These are phyloP conservation scores for Aphelocoma coerulescens DNA, from an alignment of 2,113 vertebrate genomes.

Conservation along the genomic window DNA sequence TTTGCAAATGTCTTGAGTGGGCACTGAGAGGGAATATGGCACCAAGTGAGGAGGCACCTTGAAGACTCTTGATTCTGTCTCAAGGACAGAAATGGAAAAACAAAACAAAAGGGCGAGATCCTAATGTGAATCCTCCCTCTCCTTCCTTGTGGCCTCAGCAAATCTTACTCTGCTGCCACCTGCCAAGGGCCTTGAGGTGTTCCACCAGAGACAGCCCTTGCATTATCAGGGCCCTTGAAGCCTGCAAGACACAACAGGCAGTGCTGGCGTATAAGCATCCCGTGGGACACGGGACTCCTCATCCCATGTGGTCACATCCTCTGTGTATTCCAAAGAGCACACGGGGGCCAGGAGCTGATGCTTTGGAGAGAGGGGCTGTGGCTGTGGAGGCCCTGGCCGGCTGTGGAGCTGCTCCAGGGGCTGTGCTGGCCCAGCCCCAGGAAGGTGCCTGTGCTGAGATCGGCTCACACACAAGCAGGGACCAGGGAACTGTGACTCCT, in stretches of 20 bases:
- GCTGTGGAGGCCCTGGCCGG: neutral
- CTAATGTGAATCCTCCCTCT: neutral
- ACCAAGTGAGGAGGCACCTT: neutral
- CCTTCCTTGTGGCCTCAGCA: neutral
- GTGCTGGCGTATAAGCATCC: neutral
- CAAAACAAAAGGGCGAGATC: neutral
- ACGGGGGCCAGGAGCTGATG: rapidly evolving
- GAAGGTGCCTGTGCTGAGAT: neutral
- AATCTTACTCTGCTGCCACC: neutral
- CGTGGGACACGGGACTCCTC: rapidly evolving
- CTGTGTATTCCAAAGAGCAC: neutral
- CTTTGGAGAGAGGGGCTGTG: neutral
- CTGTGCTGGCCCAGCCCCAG: neutral
- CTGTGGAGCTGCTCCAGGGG: neutral
- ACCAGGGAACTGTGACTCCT: neutral
- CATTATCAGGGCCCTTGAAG: neutral
- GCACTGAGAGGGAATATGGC: neutral
- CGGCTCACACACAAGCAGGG: neutral
- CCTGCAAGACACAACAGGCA: neutral
- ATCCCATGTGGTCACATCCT: neutral
- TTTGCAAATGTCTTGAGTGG: neutral
- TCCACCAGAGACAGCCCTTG: neutral
- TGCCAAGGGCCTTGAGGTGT: neutral
- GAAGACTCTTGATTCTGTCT: neutral
- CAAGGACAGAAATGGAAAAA: neutral